These are phyloP conservation scores for Setophaga coronata DNA, from an alignment of 2,113 vertebrate genomes.

Conservation along the genomic window DNA sequence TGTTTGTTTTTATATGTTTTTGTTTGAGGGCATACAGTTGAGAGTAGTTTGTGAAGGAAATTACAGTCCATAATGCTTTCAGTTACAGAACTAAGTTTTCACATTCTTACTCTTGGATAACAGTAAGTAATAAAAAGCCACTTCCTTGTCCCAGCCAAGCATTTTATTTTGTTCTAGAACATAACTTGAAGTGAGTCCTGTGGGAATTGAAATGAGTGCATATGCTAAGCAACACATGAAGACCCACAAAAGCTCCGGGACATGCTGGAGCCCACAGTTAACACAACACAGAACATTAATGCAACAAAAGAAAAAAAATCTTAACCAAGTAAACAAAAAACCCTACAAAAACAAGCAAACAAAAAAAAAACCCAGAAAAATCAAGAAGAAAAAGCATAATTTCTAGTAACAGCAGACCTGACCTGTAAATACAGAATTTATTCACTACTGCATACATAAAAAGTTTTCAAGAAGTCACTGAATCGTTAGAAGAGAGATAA, in stretches of 20 bases:
- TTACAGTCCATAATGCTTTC: background rate
- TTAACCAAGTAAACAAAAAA: background rate
- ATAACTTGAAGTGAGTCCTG: background rate
- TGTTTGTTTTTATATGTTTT: background rate
- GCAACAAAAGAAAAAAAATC: background rate
- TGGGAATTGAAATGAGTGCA: background rate
- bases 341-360: background rate
- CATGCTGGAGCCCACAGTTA: background rate
- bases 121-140: background rate
- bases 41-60: background rate
- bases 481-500: background rate
- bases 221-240: background rate
- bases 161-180: background rate
- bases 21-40: background rate
- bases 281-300: background rate
- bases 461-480: background rate
- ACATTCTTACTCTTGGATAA: background rate
- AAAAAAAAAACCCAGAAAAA: background rate
- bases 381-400: accelerated
- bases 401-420: background rate
- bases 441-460: background rate
- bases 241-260: background rate
- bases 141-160: background rate
- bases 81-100: background rate
- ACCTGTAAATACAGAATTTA: background rate